Evolutionary conservation across 2,888 invertebrate species (phyloP), one percentile per base, ranked within the genome.

Genomic region (Calliopum simillimum): DNA sequence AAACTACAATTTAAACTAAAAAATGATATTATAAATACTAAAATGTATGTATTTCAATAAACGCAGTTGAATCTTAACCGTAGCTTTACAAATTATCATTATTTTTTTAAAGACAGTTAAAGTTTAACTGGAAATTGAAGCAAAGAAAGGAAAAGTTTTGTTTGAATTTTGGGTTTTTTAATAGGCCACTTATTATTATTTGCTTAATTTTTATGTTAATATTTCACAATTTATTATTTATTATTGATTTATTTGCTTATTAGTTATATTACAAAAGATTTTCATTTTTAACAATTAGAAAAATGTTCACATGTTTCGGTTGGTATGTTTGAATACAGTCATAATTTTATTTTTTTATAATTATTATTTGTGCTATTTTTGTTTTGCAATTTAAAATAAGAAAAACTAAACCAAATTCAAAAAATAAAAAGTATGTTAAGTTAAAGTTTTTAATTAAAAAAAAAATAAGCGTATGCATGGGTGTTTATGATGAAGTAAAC

Each of bases 381-480:
- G 21, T 8, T 58, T 25, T 58, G 16, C 61, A 46, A 56, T 56
- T 14, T 56, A 13, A 46, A 61, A 61, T 33, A 33, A 44, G n/a
- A n/a, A 58, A 41, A 61, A 21, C 21, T 33, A 21, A 46, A 44
- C 25, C 61, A 61, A 61, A n/a, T 44, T 61, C 19, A 61, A 46
- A 43, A 21, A 59, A 59, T 16, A 3, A 53, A 56, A 56, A 33
- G 8, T 1, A 33, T 33, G 33, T 56, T 21, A 61, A 46, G 46
- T 12, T 44, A 44, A 44, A 61, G 44, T 16, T 16, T 61, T 14
- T 62, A 25, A 2, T n/a, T 14, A 25, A 58, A 13, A 23, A 21
- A 61, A 61, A 61, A 41, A 64, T 64, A 64, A 64, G 64, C 64
- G 64, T 53, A 64, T 53, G 43, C 41, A 51, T 61, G 61, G 43